These are phyloP conservation scores for Cacatua alba DNA, from an alignment of 2,113 vertebrate species.

Conservation along the genomic window DNA sequence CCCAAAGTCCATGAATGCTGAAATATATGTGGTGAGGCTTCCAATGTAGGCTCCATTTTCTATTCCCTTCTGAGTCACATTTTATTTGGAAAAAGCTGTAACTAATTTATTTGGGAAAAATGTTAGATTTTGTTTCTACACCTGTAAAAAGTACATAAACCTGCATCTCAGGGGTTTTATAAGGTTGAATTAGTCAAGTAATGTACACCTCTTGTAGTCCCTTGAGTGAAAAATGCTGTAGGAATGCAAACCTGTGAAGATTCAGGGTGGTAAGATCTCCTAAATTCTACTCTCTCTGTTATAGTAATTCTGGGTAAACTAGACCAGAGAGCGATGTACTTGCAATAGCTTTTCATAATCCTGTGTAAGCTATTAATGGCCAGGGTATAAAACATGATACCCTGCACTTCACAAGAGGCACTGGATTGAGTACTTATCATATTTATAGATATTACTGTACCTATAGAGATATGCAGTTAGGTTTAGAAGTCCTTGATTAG, in stretches of 20 bases:
- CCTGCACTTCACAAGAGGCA: not conserved
- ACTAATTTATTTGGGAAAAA: not conserved
- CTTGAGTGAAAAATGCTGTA: not conserved
- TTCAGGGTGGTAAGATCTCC: not conserved
- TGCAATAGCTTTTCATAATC: not conserved
- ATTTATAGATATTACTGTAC: constrained; percentile 27
- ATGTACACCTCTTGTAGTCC: not conserved
- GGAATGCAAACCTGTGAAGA: constrained; percentile 15
- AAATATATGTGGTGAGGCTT: not conserved
- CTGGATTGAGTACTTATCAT: not conserved
- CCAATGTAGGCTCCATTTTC: not conserved
- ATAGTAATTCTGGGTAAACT: not conserved
- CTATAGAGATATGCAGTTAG: not conserved
- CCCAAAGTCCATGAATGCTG: not conserved
- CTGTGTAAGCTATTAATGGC: not conserved
- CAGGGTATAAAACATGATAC: not conserved
- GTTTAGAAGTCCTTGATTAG: constrained; percentile 46
- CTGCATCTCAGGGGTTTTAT: not conserved
- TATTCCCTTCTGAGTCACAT: not conserved
- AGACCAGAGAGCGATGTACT: not conserved
- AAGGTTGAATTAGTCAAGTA: constrained; percentile 30
- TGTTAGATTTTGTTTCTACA: not conserved
- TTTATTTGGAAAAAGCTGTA: not conserved
- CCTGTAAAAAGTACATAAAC: constrained; percentile 1
- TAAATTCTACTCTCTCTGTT: not conserved